These are phyloP conservation scores for Heterodera filipjevi DNA, from an alignment of 2,888 invertebrate species.

Conservation along the genomic window DNA sequence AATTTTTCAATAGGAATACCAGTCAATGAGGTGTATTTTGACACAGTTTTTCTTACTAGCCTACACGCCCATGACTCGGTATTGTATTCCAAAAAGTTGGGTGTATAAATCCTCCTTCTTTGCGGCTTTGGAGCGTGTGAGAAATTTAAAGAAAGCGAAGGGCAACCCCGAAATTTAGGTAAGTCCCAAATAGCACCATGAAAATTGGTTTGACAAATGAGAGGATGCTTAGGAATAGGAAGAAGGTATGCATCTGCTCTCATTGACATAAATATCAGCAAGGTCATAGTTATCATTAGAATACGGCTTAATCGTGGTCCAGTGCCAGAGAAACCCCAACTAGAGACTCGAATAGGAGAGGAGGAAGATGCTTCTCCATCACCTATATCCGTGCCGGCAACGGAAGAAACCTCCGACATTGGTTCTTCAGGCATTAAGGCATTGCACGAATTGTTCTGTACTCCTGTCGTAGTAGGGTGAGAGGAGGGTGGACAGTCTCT, in stretches of 20 bases:
- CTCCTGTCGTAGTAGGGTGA: not conserved
- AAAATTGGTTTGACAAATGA: slow-evolving; percentile 7
- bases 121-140: not conserved
- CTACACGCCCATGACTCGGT: not conserved
- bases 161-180: not conserved
- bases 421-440: not conserved
- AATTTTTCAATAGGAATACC: slow-evolving; percentile 1
- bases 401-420: no score
- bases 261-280: not conserved
- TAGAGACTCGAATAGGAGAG: not conserved
- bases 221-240: slow-evolving; percentile 1
- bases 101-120: slow-evolving; percentile 1
- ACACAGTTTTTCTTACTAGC: not conserved
- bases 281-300: not conserved
- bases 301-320: slow-evolving; percentile 8
- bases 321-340: not conserved
- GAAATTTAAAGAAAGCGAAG: not conserved
- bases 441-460: not conserved
- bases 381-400: not conserved
- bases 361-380: not conserved
- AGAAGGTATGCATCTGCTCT: not conserved
- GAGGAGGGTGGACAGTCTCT: not conserved
- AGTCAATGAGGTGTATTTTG: not conserved
- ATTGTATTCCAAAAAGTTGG: not conserved
- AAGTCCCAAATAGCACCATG: not conserved